Evolutionary conservation across 1,140 invertebrate genomes (phyloP).

Genomic region (Sipha flava): DNA sequence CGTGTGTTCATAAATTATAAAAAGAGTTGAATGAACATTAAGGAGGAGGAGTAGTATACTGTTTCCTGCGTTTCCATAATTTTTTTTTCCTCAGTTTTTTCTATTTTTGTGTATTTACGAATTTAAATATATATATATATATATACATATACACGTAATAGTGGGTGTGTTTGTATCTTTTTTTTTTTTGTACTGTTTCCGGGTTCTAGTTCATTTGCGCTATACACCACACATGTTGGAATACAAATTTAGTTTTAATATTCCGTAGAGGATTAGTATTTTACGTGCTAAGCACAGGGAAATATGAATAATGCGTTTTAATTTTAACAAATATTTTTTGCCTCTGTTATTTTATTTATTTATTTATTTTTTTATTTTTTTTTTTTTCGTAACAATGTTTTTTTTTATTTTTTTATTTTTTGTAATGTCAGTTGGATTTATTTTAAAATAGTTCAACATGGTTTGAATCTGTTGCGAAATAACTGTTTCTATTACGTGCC

Average conservation of each 20-base stretch:
- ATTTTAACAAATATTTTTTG: background rate
- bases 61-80: background rate
- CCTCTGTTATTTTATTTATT: background rate
- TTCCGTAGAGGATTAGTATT: slow-evolving; percentile 14
- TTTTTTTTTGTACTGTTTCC: background rate
- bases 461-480: background rate
- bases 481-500: background rate
- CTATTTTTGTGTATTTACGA: background rate
- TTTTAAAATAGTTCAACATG: background rate
- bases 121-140: background rate
- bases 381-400: background rate
- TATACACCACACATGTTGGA: background rate
- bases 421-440: background rate
- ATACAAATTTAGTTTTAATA: slow-evolving; percentile 28
- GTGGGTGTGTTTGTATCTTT: background rate
- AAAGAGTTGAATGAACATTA: background rate
- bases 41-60: background rate
- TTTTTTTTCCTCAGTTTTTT: background rate
- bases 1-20: slow-evolving; percentile 1
- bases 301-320: slow-evolving; percentile 9
- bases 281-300: background rate
- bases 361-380: background rate
- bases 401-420: background rate
- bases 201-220: background rate
- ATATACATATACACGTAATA: background rate